These are phyloP conservation scores for Halesus radiatus DNA, from an alignment of 1,140 invertebrate species.

Conservation along the genomic window DNA sequence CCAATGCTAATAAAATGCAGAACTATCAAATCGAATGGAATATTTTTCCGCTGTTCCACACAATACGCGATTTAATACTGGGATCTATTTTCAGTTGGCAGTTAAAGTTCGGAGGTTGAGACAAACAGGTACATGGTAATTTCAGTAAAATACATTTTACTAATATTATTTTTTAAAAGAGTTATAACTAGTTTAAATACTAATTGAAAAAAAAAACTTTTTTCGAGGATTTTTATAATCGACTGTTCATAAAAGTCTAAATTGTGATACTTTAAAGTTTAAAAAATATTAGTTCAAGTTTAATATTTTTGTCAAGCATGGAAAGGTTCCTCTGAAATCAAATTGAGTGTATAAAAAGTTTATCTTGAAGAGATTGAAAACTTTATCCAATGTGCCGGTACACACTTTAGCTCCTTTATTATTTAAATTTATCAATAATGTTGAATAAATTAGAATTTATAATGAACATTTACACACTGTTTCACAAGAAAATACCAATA, in stretches of 20 bases:
- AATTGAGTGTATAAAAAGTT: too few relatives aligned
- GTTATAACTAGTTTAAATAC: too few relatives aligned
- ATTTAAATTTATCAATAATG: constrained; percentile 25
- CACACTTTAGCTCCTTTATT: background rate
- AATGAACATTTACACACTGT: constrained; percentile 6
- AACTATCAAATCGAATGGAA: constrained; percentile 18
- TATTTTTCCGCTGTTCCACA: background rate
- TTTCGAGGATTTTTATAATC: too few relatives aligned
- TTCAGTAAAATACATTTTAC: too few relatives aligned
- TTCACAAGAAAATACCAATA: background rate
- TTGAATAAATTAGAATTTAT: constrained; percentile 25
- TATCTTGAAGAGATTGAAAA: too few relatives aligned
- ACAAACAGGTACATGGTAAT: background rate
- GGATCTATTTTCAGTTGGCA: background rate
- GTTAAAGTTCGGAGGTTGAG: background rate
- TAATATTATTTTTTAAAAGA: too few relatives aligned
- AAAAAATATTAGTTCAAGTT: too few relatives aligned
- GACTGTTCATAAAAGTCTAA: too few relatives aligned
- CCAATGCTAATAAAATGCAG: constrained; percentile 17
- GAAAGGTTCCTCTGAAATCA: too few relatives aligned
- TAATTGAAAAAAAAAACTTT: too few relatives aligned
- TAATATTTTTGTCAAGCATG: too few relatives aligned
- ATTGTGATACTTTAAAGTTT: too few relatives aligned
- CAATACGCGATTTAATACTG: background rate
- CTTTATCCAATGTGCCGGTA: background rate